Base-by-base conservation (phyloP, 2,888 invertebrate species). In the Diplolepis rosae region DNA sequence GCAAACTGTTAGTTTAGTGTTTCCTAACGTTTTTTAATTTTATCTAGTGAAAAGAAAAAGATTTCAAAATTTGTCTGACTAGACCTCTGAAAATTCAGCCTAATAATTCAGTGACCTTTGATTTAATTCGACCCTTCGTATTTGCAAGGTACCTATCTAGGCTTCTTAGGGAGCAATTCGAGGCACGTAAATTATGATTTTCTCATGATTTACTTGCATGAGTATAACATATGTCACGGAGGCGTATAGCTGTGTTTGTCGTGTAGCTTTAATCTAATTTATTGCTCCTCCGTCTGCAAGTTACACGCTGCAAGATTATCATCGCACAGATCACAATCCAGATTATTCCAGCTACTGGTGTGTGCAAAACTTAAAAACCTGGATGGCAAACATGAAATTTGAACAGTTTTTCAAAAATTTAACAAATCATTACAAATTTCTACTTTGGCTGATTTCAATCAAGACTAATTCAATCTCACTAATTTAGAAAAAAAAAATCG, bases 191-290 rank as follows among this genome's bases (percentile, higher is more conserved):
- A 73, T 80, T 79, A 79, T 79, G 77, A 77, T 78, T 80, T 78
- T 75, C 74, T 72, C 73, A 73, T 80, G 80, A 79, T 79, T 80
- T 79, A 80, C 76, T 76, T 75, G 74, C 74, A 3, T 72, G 73
- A 68, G 51, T 67, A 22, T 80, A 77, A 72, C 78, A 77, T 81
- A 73, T 73, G 78, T 77, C 78, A 75, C 66, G 72, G 70, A 72
- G 80, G 79, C 76, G 77, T 79, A 75, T 70, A 71, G 65, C 68
- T 54, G 74, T 65, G 72, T 71, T 68, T 69, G 76, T 79, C 77
- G 79, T 77, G 75, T 74, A 71, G 76, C 74, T 73, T 78, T 79
- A 80, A 79, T 79, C 79, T 79, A 80, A 81, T 81, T 81, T 78
- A 79, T 77, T 74, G 72, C 66, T 74, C 71, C 66, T 69, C 66